Conservation (phyloP, 2,113 vertebrate genomes). For the Tyrannus savana region DNA sequence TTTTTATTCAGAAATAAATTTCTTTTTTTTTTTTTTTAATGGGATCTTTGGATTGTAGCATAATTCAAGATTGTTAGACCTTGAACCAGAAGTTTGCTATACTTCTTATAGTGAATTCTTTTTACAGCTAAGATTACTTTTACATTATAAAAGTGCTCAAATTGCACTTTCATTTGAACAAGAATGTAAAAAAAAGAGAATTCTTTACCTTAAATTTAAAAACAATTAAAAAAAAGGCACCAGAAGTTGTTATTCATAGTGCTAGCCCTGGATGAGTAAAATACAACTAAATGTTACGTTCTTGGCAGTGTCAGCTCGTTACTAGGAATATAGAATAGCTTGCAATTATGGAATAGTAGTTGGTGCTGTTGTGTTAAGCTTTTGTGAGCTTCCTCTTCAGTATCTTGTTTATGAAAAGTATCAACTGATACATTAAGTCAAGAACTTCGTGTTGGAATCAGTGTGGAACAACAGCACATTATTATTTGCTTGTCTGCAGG, state of each 20-base stretch:
- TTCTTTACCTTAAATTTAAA: not conserved
- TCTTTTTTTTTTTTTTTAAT: not conserved
- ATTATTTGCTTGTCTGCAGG: slow-evolving; percentile 66
- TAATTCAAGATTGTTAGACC: not conserved
- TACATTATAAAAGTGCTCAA: not conserved
- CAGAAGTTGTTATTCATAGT: not conserved
- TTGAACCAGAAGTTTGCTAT: not conserved
- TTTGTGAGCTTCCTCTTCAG: not conserved
- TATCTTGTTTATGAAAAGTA: not conserved
- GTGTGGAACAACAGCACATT: not conserved
- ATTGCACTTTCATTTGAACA: not conserved
- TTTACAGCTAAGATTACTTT: not conserved
- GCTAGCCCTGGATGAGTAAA: not conserved
- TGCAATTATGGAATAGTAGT: not conserved
- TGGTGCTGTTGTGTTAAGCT: not conserved
- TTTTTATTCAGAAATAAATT: not conserved
- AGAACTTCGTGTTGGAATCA: not conserved
- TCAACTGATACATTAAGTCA: not conserved
- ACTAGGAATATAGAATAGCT: not conserved
- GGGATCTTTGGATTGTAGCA: not conserved
- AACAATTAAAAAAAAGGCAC: not conserved
- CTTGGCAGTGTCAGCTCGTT: not conserved
- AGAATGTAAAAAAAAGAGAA: not conserved
- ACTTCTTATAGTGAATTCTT: not conserved
- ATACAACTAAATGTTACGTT: not conserved